Percentiles rank a stretch among this genome's conserved stretches.
phyloP scores from a whole-genome alignment of 2,113 vertebrate genomes.

The Australoheros scitulus region DNA sequence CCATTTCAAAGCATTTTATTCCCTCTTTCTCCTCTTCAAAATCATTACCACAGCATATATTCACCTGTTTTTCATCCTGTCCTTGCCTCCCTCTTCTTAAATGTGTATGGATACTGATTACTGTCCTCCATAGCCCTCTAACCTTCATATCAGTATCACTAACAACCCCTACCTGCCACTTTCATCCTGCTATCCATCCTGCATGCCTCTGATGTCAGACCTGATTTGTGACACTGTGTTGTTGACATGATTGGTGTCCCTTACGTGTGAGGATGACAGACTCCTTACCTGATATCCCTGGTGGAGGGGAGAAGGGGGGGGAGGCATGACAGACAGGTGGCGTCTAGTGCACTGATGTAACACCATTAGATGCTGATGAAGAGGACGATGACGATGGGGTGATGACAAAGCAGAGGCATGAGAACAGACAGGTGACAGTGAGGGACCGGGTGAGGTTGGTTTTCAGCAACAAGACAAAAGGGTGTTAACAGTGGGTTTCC shows the following conservation, averaged over 20 bases:
- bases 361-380: constrained; percentile 72
- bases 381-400: constrained; percentile 64
- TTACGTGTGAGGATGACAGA: constrained; percentile 45
- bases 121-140: not conserved
- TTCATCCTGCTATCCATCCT: constrained; percentile 25
- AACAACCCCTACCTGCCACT: constrained; percentile 8
- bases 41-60: not conserved
- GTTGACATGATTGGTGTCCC: constrained; percentile 54
- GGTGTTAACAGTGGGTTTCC: constrained; percentile 39
- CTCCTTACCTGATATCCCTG: constrained; percentile 76
- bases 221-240: constrained; percentile 46
- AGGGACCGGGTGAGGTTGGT: constrained; percentile 14
- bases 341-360: constrained; percentile 67
- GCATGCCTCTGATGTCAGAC: constrained; percentile 11
- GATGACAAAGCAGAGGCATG: constrained; percentile 58
- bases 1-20: not conserved
- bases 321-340: constrained; percentile 66
- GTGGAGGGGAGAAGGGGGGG: not conserved
- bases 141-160: constrained; percentile 28
- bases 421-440: constrained; percentile 42
- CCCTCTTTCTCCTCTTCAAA: not conserved
- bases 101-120: not conserved
- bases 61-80: not conserved
- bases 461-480: constrained; percentile 51
- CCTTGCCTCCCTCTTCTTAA: not conserved